Base-by-base conservation (phyloP, 2,888 invertebrate genomes). In the Ophioninae sp. region DNA sequence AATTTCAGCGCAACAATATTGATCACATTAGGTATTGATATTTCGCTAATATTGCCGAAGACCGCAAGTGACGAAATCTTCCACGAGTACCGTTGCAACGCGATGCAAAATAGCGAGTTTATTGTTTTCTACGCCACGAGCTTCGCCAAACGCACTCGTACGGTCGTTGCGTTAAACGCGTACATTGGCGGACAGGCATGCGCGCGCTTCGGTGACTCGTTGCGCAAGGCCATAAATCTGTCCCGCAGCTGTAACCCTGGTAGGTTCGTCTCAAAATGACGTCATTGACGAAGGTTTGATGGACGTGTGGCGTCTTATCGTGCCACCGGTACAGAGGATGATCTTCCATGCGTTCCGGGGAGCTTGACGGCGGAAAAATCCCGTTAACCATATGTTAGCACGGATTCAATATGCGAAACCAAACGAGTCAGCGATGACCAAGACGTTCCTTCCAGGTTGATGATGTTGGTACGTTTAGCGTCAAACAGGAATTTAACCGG, bases 281-380 rank as follows among this genome's bases (percentile, higher is more conserved):
- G 92, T 93, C 92, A 92, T 91, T 93, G 92, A 93, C 91, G 92
- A 89, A 89, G 89, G 86, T 89, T 89, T 92, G 92, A 93, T 90
- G 88, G 90, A 90, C 90, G 88, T 85, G 86, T 91, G 91, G 91
- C 91, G 90, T 85, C 85, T 86, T 85, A 50, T 50, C 50, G 50
- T 13, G 13, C 50, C 5, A 17, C 17, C 6, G 82, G 79, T 76
- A 69, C 20, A 62, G 57, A 17, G 44, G 30, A 30, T 59, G 30
- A 17, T 23, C 67, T 41, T 62, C 59, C 10, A 20, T 3, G 8
- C 57, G 7, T 21, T 41, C 62, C 50, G 73, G 62, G 30, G 21
- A 23, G 50, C 17, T 50, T 17, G 50, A 17, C 50, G 1, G 17
- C 13, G 6, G 50, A 17, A 13, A 50, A 50, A 17, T 17, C 13